Evolutionary conservation across 2,888 invertebrate species (phyloP), one percentile per base, ranked within the genome.

Genomic region (Ectobius pallidus): DNA sequence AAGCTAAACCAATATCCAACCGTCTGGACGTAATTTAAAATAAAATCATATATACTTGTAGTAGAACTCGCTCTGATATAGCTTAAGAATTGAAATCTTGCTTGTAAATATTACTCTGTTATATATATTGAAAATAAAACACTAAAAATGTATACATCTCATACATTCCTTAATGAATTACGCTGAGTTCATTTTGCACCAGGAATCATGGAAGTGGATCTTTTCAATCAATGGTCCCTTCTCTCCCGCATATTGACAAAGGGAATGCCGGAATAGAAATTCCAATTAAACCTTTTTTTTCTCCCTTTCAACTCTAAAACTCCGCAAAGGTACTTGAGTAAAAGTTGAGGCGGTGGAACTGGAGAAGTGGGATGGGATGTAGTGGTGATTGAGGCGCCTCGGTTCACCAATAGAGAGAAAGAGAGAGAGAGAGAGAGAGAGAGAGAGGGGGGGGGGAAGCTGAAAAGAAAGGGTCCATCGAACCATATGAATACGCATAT

Each of bases 251-350:
- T 68, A 68, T 68, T 68, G 68, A 68, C 68, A 68, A 68, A 68
- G 68, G n/a, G 4, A 20, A 14, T 58, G 25, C 25, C 6, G 55
- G 55, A 34, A 55, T 30, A 69, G 58, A 71, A 71, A 71, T 71
- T 71, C 67, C 71, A 71, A 71, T 71, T 71, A 71, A 71, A 71
- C 34, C 25, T 52, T 25, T 52, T 52, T 52, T 34, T 34, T 34
- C 34, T 34, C 14, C 52, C 25, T 25, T 52, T 52, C 52, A 52
- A 52, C 52, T 52, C 14, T 25, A 52, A n/a, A 25, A 52, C 25
- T 52, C 25, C 25, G 52, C 22, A 11, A 34, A 52, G 25, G 52
- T 25, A 52, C 52, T 52, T 52, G 27, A 25, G 52, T 11, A 22
- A 18, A 22, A 22, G 52, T 9, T 14, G 25, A 52, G 25, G 52